Evolutionary conservation across 1,140 invertebrate genomes (phyloP), one percentile per base, ranked within the genome.

Genomic region (Cydia splendana): DNA sequence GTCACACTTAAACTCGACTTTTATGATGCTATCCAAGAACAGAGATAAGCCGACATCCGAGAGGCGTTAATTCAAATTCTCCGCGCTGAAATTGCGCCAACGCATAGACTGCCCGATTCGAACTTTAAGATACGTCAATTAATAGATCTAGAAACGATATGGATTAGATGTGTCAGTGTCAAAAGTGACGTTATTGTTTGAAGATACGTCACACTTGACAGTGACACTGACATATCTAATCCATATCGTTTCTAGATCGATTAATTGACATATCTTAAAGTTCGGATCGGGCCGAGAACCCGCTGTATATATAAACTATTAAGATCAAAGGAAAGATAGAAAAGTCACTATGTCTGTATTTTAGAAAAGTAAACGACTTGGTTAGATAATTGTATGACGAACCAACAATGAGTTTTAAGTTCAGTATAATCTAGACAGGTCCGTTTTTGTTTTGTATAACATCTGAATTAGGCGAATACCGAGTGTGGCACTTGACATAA

Each of bases 21-120:
- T 71, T 71, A 71, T 71, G 67, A 71, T 18, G 67, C 67, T 24
- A 69, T 69, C 10, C n/a, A n/a, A 18, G 30, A 18, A 71, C 28
- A 71, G n/a, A 18, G 67, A 71, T 71, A 71, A 38, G 15, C n/a
- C 30, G 67, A 71, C 67, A 38, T 71, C 7, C 9, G 9, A 10
- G 20, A 24, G 10, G 57, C 57, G 57, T 62, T 62, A 62, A 24
- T 20, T 24, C 20, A 24, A 24, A 24, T 62, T 62, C 6, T 57
- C n/a, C n/a, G 5, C 4, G 53, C 53, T 7, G 18, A 57, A 57
- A 7, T 42, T 42, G 38, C 38, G 38, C 38, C 9, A 42, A 42
- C 15, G 48, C 48, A 15, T 51, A 15, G n/a, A n/a, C n/a, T n/a
- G n/a, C n/a, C n/a, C n/a, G n/a, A n/a, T n/a, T n/a, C n/a, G n/a